These are phyloP conservation scores for Balaenoptera acutorostrata DNA, from an alignment of 2,113 vertebrate species.

Conservation along the genomic window DNA sequence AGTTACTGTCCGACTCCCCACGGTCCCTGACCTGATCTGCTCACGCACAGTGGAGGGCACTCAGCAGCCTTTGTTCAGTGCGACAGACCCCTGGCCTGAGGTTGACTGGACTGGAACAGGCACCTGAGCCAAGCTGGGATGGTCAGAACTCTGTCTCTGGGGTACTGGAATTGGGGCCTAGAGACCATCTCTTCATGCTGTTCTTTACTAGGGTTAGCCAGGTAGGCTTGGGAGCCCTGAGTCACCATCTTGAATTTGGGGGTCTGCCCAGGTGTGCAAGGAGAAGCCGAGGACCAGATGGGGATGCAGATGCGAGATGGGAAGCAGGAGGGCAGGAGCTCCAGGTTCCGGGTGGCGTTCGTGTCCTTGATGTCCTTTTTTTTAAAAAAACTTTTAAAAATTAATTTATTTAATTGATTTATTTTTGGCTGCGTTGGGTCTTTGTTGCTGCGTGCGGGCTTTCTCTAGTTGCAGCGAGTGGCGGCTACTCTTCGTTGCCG, in stretches of 20 bases:
- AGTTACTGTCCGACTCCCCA: fast-evolving
- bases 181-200: fast-evolving
- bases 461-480: too few species aligned
- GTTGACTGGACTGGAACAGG: neutral
- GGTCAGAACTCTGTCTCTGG: neutral
- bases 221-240: neutral
- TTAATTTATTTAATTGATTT: too few species aligned
- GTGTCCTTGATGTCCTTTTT: neutral
- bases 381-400: too few species aligned
- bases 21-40: neutral
- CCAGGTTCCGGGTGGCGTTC: neutral
- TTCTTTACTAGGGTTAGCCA: neutral
- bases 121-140: neutral
- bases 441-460: fast-evolving
- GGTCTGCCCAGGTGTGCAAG: neutral
- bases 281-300: fast-evolving
- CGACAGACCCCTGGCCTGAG: neutral
- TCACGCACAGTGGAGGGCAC: neutral
- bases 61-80: neutral
- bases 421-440: too few species aligned
- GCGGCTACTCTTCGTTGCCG: too few species aligned
- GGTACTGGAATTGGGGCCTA: neutral
- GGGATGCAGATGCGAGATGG: neutral
- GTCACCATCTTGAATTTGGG: neutral
- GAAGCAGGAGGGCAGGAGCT: neutral